phyloP scores from a whole-genome alignment of 2,797 vertebrate species.

The Balearica regulorum region DNA sequence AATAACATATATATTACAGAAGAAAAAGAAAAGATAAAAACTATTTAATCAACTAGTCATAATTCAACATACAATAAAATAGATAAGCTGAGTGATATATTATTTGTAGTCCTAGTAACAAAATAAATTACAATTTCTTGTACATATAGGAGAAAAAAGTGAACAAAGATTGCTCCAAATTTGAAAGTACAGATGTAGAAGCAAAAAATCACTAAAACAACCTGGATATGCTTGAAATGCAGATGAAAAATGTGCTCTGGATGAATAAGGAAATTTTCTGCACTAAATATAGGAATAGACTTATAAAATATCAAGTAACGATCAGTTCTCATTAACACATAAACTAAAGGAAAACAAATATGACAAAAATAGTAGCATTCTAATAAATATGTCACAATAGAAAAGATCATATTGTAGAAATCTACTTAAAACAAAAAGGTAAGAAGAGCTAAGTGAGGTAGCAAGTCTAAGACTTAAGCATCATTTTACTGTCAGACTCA shows the following conservation, averaged over 20 bases:
- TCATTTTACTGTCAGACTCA: background rate
- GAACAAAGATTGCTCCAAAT: background rate
- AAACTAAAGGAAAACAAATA: background rate
- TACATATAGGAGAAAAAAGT: background rate
- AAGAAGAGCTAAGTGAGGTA: background rate
- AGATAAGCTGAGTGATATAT: background rate
- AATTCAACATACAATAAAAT: background rate
- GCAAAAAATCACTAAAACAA: background rate
- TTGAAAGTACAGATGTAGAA: background rate
- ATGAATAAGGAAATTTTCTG: background rate
- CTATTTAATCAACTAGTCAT: background rate
- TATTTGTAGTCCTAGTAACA: background rate
- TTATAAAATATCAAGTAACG: background rate
- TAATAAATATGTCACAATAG: background rate
- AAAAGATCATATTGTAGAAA: background rate
- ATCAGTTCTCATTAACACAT: background rate
- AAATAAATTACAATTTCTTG: background rate
- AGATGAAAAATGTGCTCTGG: background rate
- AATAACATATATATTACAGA: background rate
- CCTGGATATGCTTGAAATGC: background rate
- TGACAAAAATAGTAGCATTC: background rate
- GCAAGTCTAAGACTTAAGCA: background rate
- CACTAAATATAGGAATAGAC: background rate
- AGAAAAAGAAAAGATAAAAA: background rate
- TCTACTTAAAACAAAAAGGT: background rate